phyloP scores from a whole-genome alignment of 2,888 invertebrate species.

The Phyllotreta striolata region DNA sequence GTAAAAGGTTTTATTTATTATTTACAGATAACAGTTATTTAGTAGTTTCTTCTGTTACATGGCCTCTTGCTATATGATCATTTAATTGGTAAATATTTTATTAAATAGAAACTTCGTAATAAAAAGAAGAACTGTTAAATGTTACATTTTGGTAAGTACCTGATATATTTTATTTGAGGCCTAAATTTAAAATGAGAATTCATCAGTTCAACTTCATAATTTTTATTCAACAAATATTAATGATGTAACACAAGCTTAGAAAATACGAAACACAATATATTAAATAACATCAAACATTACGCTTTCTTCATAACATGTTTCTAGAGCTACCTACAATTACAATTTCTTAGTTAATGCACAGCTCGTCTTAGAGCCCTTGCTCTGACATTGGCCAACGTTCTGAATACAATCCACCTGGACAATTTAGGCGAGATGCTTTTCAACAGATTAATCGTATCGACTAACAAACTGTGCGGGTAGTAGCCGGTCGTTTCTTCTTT shows the following conservation, averaged over 20 bases:
- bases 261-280: neutral
- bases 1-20: no score
- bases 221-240: conserved; percentile 3
- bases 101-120: no score
- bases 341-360: conserved; percentile 32
- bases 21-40: no score
- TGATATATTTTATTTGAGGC: no score
- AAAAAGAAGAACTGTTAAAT: no score
- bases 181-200: neutral
- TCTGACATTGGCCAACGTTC: conserved; percentile 72
- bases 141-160: no score
- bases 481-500: conserved; percentile 78
- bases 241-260: neutral
- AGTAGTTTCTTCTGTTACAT: no score
- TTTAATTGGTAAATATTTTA: no score
- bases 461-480: conserved; percentile 72
- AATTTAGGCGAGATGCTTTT: conserved; percentile 65
- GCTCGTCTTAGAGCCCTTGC: conserved; percentile 63
- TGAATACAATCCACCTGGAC: conserved; percentile 69
- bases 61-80: no score
- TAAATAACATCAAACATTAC: no score
- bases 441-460: conserved; percentile 63
- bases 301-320: neutral
- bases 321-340: neutral
- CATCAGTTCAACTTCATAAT: neutral